A percentile compares a stretch with the other conserved stretches of the same genome.
Evolutionary conservation across 2,113 vertebrate species (phyloP).

Genomic region (Xiphophorus hellerii): DNA sequence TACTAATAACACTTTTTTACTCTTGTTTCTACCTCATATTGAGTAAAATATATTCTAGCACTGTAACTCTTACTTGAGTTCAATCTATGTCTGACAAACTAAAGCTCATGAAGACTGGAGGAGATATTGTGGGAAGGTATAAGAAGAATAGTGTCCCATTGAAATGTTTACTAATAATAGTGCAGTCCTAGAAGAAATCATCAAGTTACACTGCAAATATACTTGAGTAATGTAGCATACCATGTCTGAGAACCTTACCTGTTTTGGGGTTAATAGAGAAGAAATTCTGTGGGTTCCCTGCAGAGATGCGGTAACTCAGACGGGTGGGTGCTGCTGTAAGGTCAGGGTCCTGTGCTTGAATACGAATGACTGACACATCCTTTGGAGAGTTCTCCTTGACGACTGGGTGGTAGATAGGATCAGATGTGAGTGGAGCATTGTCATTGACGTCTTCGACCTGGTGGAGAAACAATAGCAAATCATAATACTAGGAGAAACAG

Average conservation of each 20-base stretch:
- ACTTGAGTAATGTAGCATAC: neutral
- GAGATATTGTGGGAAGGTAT: too few relatives aligned
- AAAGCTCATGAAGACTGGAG: too few relatives aligned
- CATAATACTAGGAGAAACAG: neutral
- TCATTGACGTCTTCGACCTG: slow-evolving; percentile 94
- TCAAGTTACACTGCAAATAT: neutral
- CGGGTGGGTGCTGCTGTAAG: slow-evolving; percentile 82
- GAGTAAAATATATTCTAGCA: too few relatives aligned
- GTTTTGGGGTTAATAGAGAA: slow-evolving; percentile 94
- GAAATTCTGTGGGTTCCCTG: slow-evolving; percentile 98
- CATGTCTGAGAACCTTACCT: slow-evolving; percentile 77
- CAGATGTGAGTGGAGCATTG: slow-evolving; percentile 93
- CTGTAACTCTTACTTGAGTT: too few relatives aligned
- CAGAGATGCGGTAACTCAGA: slow-evolving; percentile 92
- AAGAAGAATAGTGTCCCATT: neutral
- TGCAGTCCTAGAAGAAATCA: neutral
- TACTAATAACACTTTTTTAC: too few relatives aligned
- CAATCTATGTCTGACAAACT: too few relatives aligned
- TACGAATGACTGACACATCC: slow-evolving; percentile 92
- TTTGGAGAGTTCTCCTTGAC: slow-evolving; percentile 96
- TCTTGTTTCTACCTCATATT: too few relatives aligned
- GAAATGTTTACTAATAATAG: neutral
- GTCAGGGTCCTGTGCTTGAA: slow-evolving; percentile 94
- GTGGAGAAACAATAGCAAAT: neutral
- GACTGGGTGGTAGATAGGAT: slow-evolving; percentile 92